Evolutionary conservation across 1,140 invertebrate species (phyloP).

Genomic region (Lepidostoma basale): DNA sequence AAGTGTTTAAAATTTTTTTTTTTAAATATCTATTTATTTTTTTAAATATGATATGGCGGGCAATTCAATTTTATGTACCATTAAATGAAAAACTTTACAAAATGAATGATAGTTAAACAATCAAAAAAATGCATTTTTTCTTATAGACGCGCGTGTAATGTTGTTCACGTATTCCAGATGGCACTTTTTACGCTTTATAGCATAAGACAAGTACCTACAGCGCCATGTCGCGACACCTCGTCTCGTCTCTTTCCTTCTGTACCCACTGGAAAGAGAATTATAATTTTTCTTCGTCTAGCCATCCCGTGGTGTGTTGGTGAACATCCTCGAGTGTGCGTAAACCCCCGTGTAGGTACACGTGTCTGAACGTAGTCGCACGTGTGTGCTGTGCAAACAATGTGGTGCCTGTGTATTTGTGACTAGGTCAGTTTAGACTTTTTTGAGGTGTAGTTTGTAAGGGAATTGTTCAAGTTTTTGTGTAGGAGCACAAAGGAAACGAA

Average conservation of each 20-base stretch:
- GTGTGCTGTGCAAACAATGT: neutral
- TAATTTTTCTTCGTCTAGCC: slow-evolving; percentile 25
- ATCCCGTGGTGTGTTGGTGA: neutral
- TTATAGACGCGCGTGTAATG: slow-evolving; percentile 6
- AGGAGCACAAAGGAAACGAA: no score
- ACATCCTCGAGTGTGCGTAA: neutral
- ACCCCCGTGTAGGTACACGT: no score
- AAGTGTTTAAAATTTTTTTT: no score
- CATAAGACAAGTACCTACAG: slow-evolving; percentile 10
- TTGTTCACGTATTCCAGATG: neutral
- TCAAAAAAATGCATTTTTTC: no score
- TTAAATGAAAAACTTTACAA: no score
- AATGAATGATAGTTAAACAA: neutral
- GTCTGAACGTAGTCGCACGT: neutral
- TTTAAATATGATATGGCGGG: no score
- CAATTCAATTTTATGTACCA: no score
- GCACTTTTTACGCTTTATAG: slow-evolving; percentile 12
- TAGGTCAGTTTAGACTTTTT: slow-evolving; percentile 11
- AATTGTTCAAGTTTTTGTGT: neutral
- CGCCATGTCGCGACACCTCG: slow-evolving; percentile 14
- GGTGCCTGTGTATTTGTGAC: neutral
- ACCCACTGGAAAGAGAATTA: neutral
- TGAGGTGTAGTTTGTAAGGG: neutral
- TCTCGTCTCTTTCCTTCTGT: neutral
- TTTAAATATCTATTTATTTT: no score